A percentile compares a stretch with the other conserved stretches of the same genome.
Conservation (phyloP, 2,888 invertebrate genomes). For the Plagodis dolabraria region DNA sequence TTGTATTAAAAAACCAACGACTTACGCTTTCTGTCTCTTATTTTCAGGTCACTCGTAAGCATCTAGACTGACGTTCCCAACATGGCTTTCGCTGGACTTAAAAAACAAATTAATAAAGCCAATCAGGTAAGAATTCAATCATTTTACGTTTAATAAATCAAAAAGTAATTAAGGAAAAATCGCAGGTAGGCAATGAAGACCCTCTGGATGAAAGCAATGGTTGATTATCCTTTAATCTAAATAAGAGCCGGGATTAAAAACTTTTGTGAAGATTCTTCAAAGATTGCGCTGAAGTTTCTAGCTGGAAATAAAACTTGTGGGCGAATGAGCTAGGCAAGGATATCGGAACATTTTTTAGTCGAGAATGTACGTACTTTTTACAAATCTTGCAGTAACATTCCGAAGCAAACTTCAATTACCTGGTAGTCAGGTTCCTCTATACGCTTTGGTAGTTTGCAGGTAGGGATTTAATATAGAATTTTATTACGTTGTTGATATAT, state of each 20-base stretch:
- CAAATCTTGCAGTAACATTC: conserved; percentile 18
- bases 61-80: conserved; percentile 58
- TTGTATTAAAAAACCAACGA: too few species aligned
- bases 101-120: conserved; percentile 99
- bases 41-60: conserved; percentile 57
- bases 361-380: conserved; percentile 21
- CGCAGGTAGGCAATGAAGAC: conserved; percentile 31
- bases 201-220: conserved; percentile 31
- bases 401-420: conserved; percentile 26
- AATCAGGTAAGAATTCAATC: conserved; percentile 92
- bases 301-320: conserved; percentile 40
- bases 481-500: too few species aligned
- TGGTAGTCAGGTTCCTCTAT: conserved; percentile 18
- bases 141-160: conserved; percentile 18
- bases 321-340: conserved; percentile 27
- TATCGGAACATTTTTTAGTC: conserved; percentile 22
- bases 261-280: conserved; percentile 46
- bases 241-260: conserved; percentile 52
- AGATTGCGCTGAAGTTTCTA: conserved; percentile 44
- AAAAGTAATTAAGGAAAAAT: conserved; percentile 35
- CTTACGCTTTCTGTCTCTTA: conserved; percentile 26
- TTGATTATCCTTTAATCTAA: conserved; percentile 37
- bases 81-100: conserved; percentile 99
- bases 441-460: conserved; percentile 16
- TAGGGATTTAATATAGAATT: conserved; percentile 11